Evolutionary conservation across 35 echinoderm and acorn worm species (phyloP).

Genomic region (Nesometra sesokonis): DNA sequence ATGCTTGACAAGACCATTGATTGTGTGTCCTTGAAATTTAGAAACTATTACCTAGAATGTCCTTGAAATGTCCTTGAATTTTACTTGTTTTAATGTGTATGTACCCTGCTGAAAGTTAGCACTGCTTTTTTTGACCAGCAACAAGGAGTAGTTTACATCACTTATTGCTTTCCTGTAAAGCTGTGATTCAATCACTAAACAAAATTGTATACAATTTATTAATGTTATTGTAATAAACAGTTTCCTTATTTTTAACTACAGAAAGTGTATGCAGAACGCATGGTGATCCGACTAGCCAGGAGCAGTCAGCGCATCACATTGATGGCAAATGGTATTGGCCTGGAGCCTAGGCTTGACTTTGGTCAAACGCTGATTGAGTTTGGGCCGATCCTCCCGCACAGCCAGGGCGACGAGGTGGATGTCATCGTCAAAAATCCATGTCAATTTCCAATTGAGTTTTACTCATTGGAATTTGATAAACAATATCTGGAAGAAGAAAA

Average conservation of each 20-base stretch:
- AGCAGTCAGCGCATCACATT: slow-evolving; percentile 86
- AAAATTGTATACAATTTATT: no score
- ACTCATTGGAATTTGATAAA: slow-evolving; percentile 92
- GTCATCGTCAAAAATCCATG: slow-evolving; percentile 89
- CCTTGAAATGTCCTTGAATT: no score
- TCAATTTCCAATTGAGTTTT: slow-evolving; percentile 87
- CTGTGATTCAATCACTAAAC: no score
- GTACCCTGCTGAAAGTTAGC: no score
- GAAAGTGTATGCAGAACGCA: slow-evolving; percentile 84
- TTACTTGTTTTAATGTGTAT: no score
- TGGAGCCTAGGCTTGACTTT: slow-evolving; percentile 80
- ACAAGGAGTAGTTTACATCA: no score
- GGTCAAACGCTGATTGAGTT: slow-evolving; percentile 83
- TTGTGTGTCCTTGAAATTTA: no score
- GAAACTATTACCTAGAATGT: no score
- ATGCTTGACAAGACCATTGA: no score
- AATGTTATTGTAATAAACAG: not conserved
- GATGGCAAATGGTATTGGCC: slow-evolving; percentile 68
- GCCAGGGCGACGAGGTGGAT: slow-evolving; percentile 81
- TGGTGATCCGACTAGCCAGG: slow-evolving; percentile 67
- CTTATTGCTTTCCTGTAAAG: no score
- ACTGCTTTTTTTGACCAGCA: no score
- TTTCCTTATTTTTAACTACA: not conserved
- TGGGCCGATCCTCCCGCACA: slow-evolving; percentile 93
- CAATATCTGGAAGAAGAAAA: slow-evolving; percentile 98